Conservation (phyloP, 2,888 invertebrate species). For the Campoletis raptor region DNA sequence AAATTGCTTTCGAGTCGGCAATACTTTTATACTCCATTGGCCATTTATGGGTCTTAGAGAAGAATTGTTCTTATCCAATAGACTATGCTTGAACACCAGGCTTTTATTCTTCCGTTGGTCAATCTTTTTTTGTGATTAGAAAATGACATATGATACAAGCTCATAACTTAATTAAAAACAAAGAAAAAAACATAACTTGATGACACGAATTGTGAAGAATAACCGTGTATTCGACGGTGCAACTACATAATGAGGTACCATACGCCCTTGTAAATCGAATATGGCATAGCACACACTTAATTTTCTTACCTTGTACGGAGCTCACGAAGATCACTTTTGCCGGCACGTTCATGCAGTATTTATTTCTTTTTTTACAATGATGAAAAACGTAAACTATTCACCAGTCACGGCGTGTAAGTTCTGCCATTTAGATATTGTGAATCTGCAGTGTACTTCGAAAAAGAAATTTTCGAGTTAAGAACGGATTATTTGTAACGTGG, state of each 20-base stretch:
- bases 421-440: constrained; percentile 5
- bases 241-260: constrained; percentile 55
- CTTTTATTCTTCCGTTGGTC: not conserved
- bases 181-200: constrained; percentile 40
- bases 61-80: not conserved
- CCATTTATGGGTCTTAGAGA: not conserved
- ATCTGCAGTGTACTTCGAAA: not conserved
- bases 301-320: constrained; percentile 41
- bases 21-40: not conserved
- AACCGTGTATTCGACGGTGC: constrained; percentile 42
- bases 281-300: constrained; percentile 40
- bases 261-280: constrained; percentile 49
- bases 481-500: not conserved
- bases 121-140: not conserved
- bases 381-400: constrained; percentile 53
- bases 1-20: not conserved
- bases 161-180: constrained; percentile 43
- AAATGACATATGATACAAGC: constrained; percentile 15
- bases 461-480: not conserved
- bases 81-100: not conserved
- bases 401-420: constrained; percentile 66
- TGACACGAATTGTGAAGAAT: constrained; percentile 55
- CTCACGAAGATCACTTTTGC: constrained; percentile 24
- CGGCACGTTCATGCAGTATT: not conserved
- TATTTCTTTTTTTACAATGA: constrained; percentile 8